Evolutionary conservation across 2,113 vertebrate genomes (phyloP).

Genomic region (Fukomys damarensis): DNA sequence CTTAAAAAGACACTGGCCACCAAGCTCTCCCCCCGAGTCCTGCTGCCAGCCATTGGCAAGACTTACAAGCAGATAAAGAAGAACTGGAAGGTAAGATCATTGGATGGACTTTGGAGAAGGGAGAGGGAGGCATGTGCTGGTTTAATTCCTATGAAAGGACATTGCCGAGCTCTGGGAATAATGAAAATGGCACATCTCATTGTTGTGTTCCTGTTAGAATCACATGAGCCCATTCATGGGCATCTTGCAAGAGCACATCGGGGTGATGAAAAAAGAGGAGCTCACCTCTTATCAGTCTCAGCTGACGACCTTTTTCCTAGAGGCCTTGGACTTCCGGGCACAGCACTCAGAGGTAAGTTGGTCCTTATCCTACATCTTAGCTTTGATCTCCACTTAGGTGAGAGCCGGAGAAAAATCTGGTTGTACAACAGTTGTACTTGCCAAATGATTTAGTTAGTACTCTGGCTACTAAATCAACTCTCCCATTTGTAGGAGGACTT

Average conservation of each 20-base stretch:
- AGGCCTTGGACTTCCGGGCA: slow-evolving; percentile 92
- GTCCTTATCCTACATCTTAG: background rate
- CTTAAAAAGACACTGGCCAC: slow-evolving; percentile 92
- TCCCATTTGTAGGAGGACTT: slow-evolving; percentile 89
- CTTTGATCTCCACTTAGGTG: background rate
- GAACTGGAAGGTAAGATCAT: slow-evolving; percentile 87
- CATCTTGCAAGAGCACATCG: slow-evolving; percentile 93
- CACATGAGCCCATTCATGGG: slow-evolving; percentile 91
- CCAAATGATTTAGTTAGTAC: background rate
- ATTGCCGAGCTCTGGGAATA: background rate
- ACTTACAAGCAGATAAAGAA: slow-evolving; percentile 89
- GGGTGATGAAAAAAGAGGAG: slow-evolving; percentile 91
- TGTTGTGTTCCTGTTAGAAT: slow-evolving; percentile 83
- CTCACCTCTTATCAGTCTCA: slow-evolving; percentile 93
- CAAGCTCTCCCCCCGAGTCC: slow-evolving; percentile 91
- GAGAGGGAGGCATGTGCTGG: background rate
- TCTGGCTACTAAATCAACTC: background rate
- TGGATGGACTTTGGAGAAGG: background rate
- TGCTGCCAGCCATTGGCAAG: slow-evolving; percentile 90
- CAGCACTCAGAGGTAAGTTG: slow-evolving; percentile 89
- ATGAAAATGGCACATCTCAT: background rate
- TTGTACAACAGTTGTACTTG: background rate
- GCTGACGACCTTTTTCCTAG: slow-evolving; percentile 94
- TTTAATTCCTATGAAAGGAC: background rate
- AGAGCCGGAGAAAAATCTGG: background rate